Evolutionary conservation across 2,888 invertebrate species (phyloP), one percentile per base, ranked within the genome.

Genomic region (Gisinianus flammeolus): DNA sequence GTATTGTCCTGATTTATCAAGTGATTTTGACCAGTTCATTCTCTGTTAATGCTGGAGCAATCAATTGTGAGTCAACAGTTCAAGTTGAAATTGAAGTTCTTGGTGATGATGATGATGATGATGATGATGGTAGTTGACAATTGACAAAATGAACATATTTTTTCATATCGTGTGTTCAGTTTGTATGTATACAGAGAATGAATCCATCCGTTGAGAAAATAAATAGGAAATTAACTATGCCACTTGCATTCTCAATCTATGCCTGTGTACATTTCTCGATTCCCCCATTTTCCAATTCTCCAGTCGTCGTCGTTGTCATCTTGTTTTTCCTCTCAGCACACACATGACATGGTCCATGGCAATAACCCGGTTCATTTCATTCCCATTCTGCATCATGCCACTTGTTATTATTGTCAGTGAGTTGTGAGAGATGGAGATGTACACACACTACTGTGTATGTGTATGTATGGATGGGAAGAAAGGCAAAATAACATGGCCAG

Each of bases 161-260:
- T 19, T 44, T 6, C 44, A 16, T 44, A 16, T 44, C 6, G 6
- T 44, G 44, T 44, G 44, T 44, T 16, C 44, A 44, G 8, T 16
- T 2, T 44, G 19, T 12, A 35, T n/a, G 35, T 35, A 12, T 35
- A 44, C 44, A 44, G 44, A 44, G n/a, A n/a, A n/a, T n/a, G n/a
- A n/a, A n/a, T n/a, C n/a, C n/a, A n/a, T n/a, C n/a, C n/a, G n/a
- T n/a, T n/a, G n/a, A n/a, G n/a, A n/a, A n/a, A n/a, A n/a, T n/a
- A n/a, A n/a, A n/a, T n/a, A 64, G 67, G 67, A 67, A 67, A 31
- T 31, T 67, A 33, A n/a, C 67, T 31, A n/a, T 33, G 33, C 44
- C 22, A 35, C 68, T 68, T 68, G 68, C 68, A 68, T 68, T 68
- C 68, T 68, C 35, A 68, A 68, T 26, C 28, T 4, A 4, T 19